Evolutionary conservation across 2,797 vertebrate genomes (phyloP).

Genomic region (Morus bassanus): DNA sequence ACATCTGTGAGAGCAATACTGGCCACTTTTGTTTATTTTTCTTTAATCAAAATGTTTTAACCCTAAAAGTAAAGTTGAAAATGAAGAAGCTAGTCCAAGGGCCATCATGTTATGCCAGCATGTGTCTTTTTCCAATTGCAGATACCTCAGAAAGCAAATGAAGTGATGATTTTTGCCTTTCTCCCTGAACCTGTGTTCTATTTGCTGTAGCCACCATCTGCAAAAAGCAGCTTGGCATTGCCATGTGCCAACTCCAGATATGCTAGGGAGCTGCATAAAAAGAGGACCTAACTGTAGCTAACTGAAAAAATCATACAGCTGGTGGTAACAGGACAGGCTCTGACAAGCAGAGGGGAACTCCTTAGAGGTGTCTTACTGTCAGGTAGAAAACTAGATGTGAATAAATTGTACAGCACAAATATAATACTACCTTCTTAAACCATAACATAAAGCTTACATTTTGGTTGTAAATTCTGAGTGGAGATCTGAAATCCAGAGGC

Average conservation of each 20-base stretch:
- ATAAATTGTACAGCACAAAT: not conserved
- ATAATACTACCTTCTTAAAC: not conserved
- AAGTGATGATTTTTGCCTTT: not conserved
- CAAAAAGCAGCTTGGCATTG: not conserved
- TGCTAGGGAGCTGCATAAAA: not conserved
- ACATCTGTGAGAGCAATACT: not conserved
- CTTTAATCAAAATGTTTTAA: not conserved
- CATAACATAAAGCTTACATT: not conserved
- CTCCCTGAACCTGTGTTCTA: not conserved
- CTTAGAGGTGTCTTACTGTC: not conserved
- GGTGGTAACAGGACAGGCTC: not conserved
- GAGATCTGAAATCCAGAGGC: not conserved
- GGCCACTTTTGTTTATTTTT: constrained; percentile 25
- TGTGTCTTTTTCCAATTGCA: not conserved
- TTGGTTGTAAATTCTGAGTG: not conserved
- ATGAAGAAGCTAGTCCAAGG: not conserved
- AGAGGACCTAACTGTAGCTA: not conserved
- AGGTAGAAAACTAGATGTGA: not conserved
- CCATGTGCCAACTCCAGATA: not conserved
- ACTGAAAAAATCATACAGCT: not conserved
- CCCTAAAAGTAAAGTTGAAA: not conserved
- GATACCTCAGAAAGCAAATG: not conserved
- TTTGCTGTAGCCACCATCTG: not conserved
- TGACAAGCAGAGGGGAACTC: not conserved
- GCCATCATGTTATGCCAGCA: rapidly evolving